Base-by-base conservation (phyloP, 2,113 vertebrate genomes). In the Pleuronectes platessa region DNA sequence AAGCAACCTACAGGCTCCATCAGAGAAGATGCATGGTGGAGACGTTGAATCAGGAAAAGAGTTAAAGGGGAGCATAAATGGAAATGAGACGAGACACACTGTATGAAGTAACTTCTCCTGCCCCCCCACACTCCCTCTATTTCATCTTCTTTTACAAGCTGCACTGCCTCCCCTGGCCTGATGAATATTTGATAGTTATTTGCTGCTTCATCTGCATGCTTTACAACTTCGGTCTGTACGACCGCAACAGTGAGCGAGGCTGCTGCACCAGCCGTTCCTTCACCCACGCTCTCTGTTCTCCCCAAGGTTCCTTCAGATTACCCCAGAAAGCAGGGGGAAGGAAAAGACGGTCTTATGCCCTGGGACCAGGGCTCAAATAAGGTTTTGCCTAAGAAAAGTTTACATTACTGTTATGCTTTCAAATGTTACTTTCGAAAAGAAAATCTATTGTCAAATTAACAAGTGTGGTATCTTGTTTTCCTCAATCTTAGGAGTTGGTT, bases 181-280 rank as follows among this genome's bases (percentile, higher is more conserved):
- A 89, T 94, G 66, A 93, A 94, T 93, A 92, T 91, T 93, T 93
- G 82, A 92, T 86, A 55, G 76, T 60, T 79, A 71, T 88, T 90
- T 86, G 74, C 89, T 88, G 89, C 90, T 92, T 92, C 87, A 88
- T 90, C 84, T 86, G 83, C 89, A 90, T 86, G 86, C 86, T 85
- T 88, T 83, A 89, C 85, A 89, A 89, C 82, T 86, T 72, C 61
- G 71, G 66, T 68, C 69, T 58, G 23, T 75, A 66, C 68, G 47
- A 79, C 71, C 21, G 27, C 82, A 83, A 74, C 76, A 67, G 51
- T 11, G 45, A 74, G 20, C 71, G 60, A 68, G 37, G 64, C 82
- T 70, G 70, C 68, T 68, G 51, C 51, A 78, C 71, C 76, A 82
- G 67, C 40, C 21, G 0, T 63, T 56, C 69, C 71, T 54, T 85